Base-by-base conservation (phyloP, 2,797 vertebrate genomes). In the Phyllotis vaccarum region DNA sequence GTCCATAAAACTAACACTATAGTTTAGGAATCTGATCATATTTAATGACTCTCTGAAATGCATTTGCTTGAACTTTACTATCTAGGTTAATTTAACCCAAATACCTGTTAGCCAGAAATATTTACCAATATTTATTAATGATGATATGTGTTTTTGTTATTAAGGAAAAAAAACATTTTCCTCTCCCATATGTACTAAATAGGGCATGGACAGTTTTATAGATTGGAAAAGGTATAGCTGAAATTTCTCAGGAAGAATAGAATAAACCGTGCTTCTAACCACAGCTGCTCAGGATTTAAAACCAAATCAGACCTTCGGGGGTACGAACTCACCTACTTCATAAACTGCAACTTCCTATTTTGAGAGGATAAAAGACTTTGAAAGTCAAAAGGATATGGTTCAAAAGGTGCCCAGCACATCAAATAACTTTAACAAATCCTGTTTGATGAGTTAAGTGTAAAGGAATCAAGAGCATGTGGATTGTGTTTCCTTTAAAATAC, bases 281-380 rank as follows among this genome's bases (percentile, higher is more conserved):
- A 64, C 86, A 37, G 90, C 54, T 37, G 49, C 37, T 95, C 68
- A 70, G 85, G 94, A 96, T 97, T 95, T 62, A 95, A 90, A 95
- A 68, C 95, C 83, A 91, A 68, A 92, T 91, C 91, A 90, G 95
- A 96, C 68, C 93, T 96, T 92, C 86, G 76, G 37, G 68, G 82
- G 22, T 76, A 96, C 70, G 80, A 93, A 19, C 60, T 96, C 94
- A 96, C 97, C 93, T 96, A 81, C 68, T 95, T 96, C 85, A 96
- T 95, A 96, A 97, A 97, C 96, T 43, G 74, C 64, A 96, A 93
- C 96, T 96, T 97, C 88, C 88, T 96, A 91, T 89, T 97, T 97
- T 95, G 93, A 95, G 75, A 93, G 58, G 92, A 97, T 92, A 82
- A 97, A 95, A 92, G 72, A 3, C 90, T 96, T 91, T 97, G 75